Conservation (phyloP, 2,797 vertebrate genomes). For the Myotis pilosus region DNA sequence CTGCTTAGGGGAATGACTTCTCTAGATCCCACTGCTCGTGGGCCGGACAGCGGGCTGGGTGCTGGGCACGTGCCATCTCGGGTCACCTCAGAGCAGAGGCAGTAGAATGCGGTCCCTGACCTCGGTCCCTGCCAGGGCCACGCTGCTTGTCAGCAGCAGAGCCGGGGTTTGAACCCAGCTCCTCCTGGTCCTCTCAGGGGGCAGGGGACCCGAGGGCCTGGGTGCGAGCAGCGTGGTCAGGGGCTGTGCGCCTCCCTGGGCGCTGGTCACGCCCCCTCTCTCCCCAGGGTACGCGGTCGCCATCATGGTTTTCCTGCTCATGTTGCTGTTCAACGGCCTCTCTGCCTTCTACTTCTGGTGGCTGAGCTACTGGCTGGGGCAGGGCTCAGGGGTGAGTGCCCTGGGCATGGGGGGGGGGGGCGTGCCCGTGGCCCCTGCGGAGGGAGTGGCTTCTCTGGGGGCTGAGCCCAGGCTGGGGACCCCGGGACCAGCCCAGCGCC, state of each 20-base stretch:
- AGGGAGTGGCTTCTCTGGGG: not conserved
- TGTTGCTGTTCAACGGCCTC: rapidly evolving
- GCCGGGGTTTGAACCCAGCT: not conserved
- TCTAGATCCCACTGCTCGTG: not conserved
- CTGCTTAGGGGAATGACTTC: not conserved
- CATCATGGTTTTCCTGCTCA: not conserved
- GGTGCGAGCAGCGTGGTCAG: rapidly evolving
- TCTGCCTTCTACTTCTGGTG: conserved; percentile 88
- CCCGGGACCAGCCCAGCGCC: too few species aligned
- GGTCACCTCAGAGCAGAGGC: not conserved
- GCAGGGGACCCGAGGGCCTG: too few species aligned
- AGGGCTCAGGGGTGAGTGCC: conserved; percentile 89
- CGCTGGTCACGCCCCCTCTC: not conserved
- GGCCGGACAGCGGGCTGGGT: not conserved
- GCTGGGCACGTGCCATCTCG: rapidly evolving
- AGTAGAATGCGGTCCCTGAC: not conserved
- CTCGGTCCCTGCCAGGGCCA: not conserved
- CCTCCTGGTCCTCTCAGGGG: not conserved
- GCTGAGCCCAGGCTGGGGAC: not conserved
- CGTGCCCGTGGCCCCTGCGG: not conserved
- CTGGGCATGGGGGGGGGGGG: too few species aligned
- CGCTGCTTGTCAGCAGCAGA: not conserved
- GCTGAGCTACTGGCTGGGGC: conserved; percentile 90
- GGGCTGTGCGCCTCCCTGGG: not conserved
- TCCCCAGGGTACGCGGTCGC: not conserved